Conservation (phyloP, 1,140 invertebrate species). For the Ooceraea biroi region DNA sequence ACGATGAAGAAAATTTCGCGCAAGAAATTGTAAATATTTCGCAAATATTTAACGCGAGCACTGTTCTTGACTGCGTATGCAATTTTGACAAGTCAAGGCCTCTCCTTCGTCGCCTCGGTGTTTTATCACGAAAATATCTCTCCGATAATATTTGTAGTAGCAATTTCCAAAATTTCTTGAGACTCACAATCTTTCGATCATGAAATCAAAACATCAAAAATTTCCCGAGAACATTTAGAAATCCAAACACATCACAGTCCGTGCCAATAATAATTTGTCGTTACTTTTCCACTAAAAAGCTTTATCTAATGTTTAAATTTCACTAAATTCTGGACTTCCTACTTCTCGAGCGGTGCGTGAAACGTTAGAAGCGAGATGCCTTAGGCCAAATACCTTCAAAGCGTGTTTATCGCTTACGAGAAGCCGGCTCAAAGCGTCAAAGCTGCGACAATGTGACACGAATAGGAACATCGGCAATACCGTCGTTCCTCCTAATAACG, state of each 20-base stretch:
- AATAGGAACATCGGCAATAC: slow-evolving; percentile 22
- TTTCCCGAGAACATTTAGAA: not conserved
- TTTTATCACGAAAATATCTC: not conserved
- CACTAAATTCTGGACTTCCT: not conserved
- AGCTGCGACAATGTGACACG: slow-evolving; percentile 51
- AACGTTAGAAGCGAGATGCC: slow-evolving; percentile 50
- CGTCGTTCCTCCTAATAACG: slow-evolving; percentile 21
- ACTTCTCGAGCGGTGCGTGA: slow-evolving; percentile 31
- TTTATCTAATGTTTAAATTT: not conserved
- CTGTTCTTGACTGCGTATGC: not conserved
- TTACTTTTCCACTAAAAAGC: not conserved
- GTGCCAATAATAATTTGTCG: not conserved
- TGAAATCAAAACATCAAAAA: slow-evolving; percentile 3
- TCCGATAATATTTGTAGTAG: not conserved
- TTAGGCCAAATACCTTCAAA: slow-evolving; percentile 49
- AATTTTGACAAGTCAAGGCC: not conserved
- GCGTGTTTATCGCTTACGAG: slow-evolving; percentile 25
- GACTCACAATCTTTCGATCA: not conserved
- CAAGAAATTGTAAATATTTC: slow-evolving; percentile 4
- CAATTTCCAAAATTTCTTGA: slow-evolving; percentile 21
- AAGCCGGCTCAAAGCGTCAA: slow-evolving; percentile 67
- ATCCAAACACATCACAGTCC: not conserved
- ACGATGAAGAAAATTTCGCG: not conserved
- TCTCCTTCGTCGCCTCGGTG: not conserved
- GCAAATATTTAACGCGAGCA: slow-evolving; percentile 44